These are phyloP conservation scores for Gymnodraco acuticeps DNA, from an alignment of 2,797 vertebrate genomes.

Conservation along the genomic window DNA sequence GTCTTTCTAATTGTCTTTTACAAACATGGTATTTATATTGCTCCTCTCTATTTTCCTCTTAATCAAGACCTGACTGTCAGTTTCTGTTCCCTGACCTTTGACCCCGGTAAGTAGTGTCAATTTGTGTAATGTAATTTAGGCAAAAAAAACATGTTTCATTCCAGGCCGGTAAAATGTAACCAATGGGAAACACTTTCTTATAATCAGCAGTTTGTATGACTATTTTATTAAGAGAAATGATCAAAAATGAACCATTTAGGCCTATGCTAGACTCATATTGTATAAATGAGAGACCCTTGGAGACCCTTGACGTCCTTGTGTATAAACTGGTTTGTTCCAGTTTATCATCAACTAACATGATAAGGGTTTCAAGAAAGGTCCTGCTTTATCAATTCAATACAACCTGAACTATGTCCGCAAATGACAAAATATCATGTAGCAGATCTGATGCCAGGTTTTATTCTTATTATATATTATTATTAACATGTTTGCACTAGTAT, in stretches of 20 bases:
- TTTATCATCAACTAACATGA: neutral
- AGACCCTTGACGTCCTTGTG: neutral
- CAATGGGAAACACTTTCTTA: neutral
- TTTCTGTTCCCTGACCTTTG: constrained; percentile 27
- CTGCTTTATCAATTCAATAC: neutral
- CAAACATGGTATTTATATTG: neutral
- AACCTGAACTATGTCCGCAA: neutral
- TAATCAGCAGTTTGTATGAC: neutral
- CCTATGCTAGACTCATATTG: neutral
- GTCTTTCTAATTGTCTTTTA: neutral
- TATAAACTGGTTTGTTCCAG: neutral
- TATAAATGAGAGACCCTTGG: no score
- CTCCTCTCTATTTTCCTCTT: neutral
- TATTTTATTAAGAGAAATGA: neutral
- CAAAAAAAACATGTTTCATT: neutral
- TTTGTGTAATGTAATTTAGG: no score
- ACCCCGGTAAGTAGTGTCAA: neutral
- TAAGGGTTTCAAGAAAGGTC: neutral
- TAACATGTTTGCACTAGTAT: no score
- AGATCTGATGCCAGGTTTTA: neutral
- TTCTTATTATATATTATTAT: neutral
- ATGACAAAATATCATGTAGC: no score
- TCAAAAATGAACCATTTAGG: neutral
- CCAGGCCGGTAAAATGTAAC: neutral
- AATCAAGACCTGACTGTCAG: constrained; percentile 3